These are phyloP conservation scores for Neodiprion virginianus DNA, from an alignment of 1,140 invertebrate genomes.

Conservation along the genomic window DNA sequence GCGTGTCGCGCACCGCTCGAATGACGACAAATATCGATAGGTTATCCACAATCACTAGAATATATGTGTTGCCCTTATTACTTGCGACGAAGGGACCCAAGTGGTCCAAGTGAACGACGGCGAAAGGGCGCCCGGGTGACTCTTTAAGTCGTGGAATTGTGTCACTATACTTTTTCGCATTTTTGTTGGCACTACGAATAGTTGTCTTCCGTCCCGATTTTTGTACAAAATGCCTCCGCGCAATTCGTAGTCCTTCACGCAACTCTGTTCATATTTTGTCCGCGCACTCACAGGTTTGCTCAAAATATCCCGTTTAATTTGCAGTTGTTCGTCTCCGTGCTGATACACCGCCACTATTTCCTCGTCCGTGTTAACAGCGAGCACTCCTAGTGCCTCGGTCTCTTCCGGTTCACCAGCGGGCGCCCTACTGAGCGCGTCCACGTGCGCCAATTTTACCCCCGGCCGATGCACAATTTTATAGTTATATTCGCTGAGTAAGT, in stretches of 20 bases:
- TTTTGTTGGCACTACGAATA: slow-evolving; percentile 15
- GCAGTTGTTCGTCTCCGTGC: background rate
- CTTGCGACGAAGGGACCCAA: slow-evolving; percentile 23
- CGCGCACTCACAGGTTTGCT: slow-evolving; percentile 2
- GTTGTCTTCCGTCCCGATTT: background rate
- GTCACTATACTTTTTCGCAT: slow-evolving; percentile 18
- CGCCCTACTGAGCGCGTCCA: slow-evolving; percentile 10
- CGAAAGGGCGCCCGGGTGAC: slow-evolving; percentile 22
- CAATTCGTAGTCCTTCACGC: slow-evolving; percentile 14
- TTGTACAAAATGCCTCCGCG: slow-evolving; percentile 15
- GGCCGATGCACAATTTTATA: slow-evolving; percentile 35
- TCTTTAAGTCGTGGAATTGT: slow-evolving; percentile 14
- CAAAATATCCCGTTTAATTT: slow-evolving; percentile 11
- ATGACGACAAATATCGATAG: slow-evolving; percentile 16
- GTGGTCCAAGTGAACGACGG: slow-evolving; percentile 20
- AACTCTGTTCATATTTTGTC: background rate
- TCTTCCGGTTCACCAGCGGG: background rate
- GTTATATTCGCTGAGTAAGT: slow-evolving; percentile 40
- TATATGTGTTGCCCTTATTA: slow-evolving; percentile 8
- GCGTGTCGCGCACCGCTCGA: slow-evolving; percentile 5
- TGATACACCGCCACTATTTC: slow-evolving; percentile 14
- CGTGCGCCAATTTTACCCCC: slow-evolving; percentile 33
- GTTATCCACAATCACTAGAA: slow-evolving; percentile 19
- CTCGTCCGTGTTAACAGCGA: background rate
- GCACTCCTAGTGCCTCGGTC: background rate